Evolutionary conservation across 1,140 invertebrate species (phyloP), one percentile per base, ranked within the genome.

Genomic region (Aphis gossypii): DNA sequence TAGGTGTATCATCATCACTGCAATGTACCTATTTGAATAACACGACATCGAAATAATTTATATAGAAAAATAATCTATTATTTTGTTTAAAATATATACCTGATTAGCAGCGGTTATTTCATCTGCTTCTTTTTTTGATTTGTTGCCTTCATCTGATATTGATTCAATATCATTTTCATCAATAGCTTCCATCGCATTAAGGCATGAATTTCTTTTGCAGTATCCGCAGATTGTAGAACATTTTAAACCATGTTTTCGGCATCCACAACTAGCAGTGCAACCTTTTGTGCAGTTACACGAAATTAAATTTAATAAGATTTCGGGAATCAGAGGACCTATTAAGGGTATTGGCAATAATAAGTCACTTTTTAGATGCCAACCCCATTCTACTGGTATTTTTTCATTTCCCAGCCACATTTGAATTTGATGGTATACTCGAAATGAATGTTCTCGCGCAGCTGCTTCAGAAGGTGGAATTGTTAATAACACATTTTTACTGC

Each of bases 201-300:
- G 83, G 25, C 83, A 86, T 4, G 38, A 44, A 46, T 46, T 86
- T 46, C 41, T 41, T 46, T 46, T 23, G 30, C 83, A 86, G 25
- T 86, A 46, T 46, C 44, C 20, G 23, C 90, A 92, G 4, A 92
- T 76, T 2, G 14, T 82, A 0, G 56, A 41, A 76, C 90, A 92
- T 76, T 82, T 92, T 44, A 91, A 44, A 8, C 60, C 90, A 46
- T 41, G 30, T 46, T 92, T 82, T 76, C 23, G 35, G 41, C 90
- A 92, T 44, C 56, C 90, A 46, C 90, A 92, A 23, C 38, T 76
- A n/a, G 44, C n/a, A n/a, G 25, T 76, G 41, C 90, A 92, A 20
- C 90, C 60, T 30, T 82, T 92, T 56, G 21, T 92, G 41, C 60
- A 92, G 38, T 76, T 76, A 76, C 90, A 92, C 23, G 48, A 92